phyloP scores from a whole-genome alignment of 2,113 vertebrate genomes.

The Microcebus griseorufus region DNA sequence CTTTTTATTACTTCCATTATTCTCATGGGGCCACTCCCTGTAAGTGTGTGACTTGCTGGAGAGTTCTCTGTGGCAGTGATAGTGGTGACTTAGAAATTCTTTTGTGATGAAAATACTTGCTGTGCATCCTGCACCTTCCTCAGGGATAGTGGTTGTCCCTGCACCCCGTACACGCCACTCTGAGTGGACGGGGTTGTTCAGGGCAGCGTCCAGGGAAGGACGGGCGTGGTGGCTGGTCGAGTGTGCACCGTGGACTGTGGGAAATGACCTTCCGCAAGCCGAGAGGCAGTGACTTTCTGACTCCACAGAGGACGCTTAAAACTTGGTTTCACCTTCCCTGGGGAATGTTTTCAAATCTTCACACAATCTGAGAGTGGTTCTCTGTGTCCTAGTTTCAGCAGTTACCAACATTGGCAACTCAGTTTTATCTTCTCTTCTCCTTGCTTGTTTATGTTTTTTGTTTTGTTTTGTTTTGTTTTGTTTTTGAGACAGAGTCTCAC shows the following conservation, averaged over 20 bases:
- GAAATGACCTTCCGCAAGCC: background rate
- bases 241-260: background rate
- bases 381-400: background rate
- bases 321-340: background rate
- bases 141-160: too few species aligned
- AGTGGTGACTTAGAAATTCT: background rate
- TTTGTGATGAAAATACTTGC: too few species aligned
- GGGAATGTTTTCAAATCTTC: background rate
- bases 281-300: background rate
- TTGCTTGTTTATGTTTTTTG: background rate
- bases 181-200: too few species aligned
- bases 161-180: too few species aligned
- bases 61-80: background rate
- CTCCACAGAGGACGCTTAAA: background rate
- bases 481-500: background rate
- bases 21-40: too few species aligned
- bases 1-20: background rate
- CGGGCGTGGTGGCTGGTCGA: too few species aligned
- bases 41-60: background rate
- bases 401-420: background rate
- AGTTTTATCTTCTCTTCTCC: background rate
- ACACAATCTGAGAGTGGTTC: background rate
- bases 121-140: background rate
- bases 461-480: too few species aligned
- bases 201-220: too few species aligned